Percentiles rank a stretch among this genome's conserved stretches.
Evolutionary conservation across 1,140 invertebrate genomes (phyloP).

Genomic region (Octopus bimaculoides): DNA sequence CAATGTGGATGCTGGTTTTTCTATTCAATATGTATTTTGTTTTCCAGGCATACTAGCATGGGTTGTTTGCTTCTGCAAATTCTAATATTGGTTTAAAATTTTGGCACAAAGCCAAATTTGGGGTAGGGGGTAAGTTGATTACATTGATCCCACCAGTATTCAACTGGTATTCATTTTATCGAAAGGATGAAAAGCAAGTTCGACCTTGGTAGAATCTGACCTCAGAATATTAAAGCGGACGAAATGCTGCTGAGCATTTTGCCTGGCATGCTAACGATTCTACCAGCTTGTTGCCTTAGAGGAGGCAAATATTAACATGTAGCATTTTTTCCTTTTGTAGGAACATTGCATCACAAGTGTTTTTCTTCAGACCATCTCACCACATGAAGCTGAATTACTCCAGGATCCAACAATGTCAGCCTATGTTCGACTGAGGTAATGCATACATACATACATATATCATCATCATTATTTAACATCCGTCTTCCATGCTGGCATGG

Average conservation of each 20-base stretch:
- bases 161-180: not conserved
- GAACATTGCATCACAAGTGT: slow-evolving; percentile 54
- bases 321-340: slow-evolving; percentile 31
- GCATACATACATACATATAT: too few species aligned
- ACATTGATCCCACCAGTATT: too few species aligned
- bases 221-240: not conserved
- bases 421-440: slow-evolving; percentile 53
- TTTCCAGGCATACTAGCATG: too few species aligned
- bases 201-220: not conserved
- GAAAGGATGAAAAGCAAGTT: not conserved
- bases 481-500: too few species aligned
- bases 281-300: not conserved
- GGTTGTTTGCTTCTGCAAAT: too few species aligned
- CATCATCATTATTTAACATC: too few species aligned
- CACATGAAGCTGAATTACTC: slow-evolving; percentile 53
- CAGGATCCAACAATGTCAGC: slow-evolving; percentile 49
- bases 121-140: too few species aligned
- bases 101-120: too few species aligned
- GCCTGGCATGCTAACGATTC: not conserved
- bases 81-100: too few species aligned
- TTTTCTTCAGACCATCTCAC: slow-evolving; percentile 53
- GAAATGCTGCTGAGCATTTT: not conserved
- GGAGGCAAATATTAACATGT: not conserved
- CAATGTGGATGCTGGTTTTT: too few species aligned
- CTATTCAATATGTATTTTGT: too few species aligned